phyloP scores from a whole-genome alignment of 2,888 invertebrate species.

The Slavum lentiscoides region DNA sequence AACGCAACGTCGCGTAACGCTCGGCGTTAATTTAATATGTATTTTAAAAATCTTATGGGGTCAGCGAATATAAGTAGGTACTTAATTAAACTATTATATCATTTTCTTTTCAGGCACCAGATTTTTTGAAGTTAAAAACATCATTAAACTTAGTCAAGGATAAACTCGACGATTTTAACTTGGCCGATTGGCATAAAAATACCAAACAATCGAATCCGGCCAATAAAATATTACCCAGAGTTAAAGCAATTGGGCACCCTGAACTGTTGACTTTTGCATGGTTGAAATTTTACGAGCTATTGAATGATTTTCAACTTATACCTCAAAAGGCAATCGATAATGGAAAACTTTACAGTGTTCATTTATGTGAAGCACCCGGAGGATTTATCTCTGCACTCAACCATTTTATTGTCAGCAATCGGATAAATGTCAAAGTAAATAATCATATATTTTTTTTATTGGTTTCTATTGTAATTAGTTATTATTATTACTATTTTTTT shows the following conservation, averaged over 20 bases:
- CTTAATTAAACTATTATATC: not conserved
- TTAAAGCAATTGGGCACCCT: conserved; percentile 65
- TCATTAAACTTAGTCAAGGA: conserved; percentile 78
- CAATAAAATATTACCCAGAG: conserved; percentile 63
- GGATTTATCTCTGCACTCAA: conserved; percentile 90
- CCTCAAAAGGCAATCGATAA: conserved; percentile 61
- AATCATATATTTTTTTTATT: not conserved
- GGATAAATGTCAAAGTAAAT: conserved; percentile 56
- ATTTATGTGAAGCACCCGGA: conserved; percentile 96
- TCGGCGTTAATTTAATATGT: too few relatives aligned
- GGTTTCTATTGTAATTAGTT: not conserved
- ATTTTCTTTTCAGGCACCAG: conserved; percentile 36
- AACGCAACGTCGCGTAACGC: too few relatives aligned
- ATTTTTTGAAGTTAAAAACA: conserved; percentile 63
- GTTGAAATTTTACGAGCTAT: conserved; percentile 90
- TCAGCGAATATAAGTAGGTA: too few relatives aligned
- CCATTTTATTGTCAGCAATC: conserved; percentile 73
- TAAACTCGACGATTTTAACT: conserved; percentile 75
- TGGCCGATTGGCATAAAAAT: conserved; percentile 81
- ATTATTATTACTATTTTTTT: too few relatives aligned
- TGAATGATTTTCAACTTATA: conserved; percentile 68
- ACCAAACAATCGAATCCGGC: conserved; percentile 79
- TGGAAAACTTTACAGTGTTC: conserved; percentile 69
- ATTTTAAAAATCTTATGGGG: too few relatives aligned
- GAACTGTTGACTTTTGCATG: conserved; percentile 84